These are phyloP conservation scores for Poliocrania exsul DNA, from an alignment of 2,797 vertebrate species.

Conservation along the genomic window DNA sequence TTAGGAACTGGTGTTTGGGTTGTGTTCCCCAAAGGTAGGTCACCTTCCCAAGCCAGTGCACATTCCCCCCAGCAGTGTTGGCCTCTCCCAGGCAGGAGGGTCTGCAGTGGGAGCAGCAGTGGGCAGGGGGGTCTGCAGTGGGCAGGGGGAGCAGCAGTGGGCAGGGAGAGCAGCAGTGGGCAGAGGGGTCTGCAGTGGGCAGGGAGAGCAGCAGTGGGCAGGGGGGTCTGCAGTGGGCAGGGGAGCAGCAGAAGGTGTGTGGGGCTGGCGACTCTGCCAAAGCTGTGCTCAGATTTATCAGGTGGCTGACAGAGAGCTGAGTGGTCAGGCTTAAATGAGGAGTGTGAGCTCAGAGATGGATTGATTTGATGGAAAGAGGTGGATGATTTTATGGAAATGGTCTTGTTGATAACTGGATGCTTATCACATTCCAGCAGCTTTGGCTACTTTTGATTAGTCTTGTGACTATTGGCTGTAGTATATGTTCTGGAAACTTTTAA, in stretches of 20 bases:
- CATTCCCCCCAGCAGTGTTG: neutral
- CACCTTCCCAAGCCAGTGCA: neutral
- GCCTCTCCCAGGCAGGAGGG: neutral
- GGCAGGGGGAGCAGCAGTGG: too few species aligned
- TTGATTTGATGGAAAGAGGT: neutral
- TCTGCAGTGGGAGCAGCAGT: neutral
- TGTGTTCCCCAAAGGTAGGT: neutral
- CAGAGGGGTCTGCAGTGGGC: too few species aligned
- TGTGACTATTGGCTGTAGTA: neutral
- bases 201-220: too few species aligned
- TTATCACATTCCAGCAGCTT: neutral
- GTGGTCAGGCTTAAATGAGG: neutral
- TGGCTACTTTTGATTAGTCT: neutral
- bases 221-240: too few species aligned
- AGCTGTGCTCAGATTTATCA: neutral
- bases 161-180: too few species aligned
- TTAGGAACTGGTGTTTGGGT: neutral
- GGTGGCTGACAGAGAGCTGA: neutral
- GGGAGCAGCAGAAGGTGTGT: neutral
- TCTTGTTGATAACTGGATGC: neutral
- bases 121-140: too few species aligned
- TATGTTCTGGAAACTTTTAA: neutral
- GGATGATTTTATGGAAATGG: neutral
- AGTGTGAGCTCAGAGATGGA: neutral
- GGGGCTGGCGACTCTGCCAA: neutral